Evolutionary conservation across 2,888 invertebrate species (phyloP), one percentile per base, ranked within the genome.

Genomic region (Eudasyphora cyanicolor): DNA sequence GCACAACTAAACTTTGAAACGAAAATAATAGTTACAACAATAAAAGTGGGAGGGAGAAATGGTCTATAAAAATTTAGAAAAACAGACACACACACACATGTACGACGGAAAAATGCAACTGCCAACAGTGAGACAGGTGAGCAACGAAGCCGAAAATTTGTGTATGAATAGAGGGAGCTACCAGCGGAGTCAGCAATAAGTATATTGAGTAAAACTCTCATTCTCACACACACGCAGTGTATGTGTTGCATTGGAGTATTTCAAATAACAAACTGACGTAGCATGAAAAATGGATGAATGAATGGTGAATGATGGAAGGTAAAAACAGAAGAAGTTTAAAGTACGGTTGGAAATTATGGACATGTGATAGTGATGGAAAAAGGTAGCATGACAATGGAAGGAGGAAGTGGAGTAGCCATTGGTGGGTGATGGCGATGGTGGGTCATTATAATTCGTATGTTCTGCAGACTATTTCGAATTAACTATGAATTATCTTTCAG

Each of bases 61-160:
- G 79, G 69, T 75, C 54, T 69, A 51, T 12, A 54, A 54, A 21
- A 35, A 27, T 57, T n/a, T 29, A 64, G 42, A 27, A 5, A 67
- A 42, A 38, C 62, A 67, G 12, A 67, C 21, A 67, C 42, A 29
- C 38, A 67, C 67, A 67, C 19, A 64, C 64, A 64, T 64, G 38
- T 64, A 12, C 32, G 38, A 35, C 35, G 35, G 2, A 10, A 76
- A 76, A 82, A 71, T 75, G 78, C 70, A 79, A 71, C 76, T 70
- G 71, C 76, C 78, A 75, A 45, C 78, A 64, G 74, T 70, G 82
- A 79, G 82, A 73, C 82, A 82, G 67, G 79, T 79, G 79, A 76
- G 82, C 82, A 82, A 60, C 49, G 70, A 70, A 70, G 67, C 42
- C 42, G 67, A 42, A 67, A 21, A 38, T 64, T 62, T 60, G n/a